Evolutionary conservation across 2,888 invertebrate genomes (phyloP), one percentile per base, ranked within the genome.

Genomic region (Scaptodrosophila latifasciaeformis): DNA sequence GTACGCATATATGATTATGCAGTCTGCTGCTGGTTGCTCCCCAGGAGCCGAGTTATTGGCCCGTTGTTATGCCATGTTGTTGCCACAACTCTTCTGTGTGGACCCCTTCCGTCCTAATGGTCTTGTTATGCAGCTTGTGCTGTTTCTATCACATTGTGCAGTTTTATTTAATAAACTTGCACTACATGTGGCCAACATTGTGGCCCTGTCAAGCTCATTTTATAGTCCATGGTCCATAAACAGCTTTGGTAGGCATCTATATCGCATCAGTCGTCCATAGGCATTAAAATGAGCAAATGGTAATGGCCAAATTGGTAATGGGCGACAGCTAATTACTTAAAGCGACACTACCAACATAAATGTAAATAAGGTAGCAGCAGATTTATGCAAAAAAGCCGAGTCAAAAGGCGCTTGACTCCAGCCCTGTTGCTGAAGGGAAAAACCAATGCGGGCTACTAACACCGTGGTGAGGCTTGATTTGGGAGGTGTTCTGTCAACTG

Each of bases 251-350:
- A 59, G 65, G 44, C n/a, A n/a, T n/a, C 40, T 42, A 15, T 30
- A 18, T 21, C 2, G 2, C 6, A 19, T 5, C 1, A 21, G 54
- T 43, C 45, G n/a, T n/a, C n/a, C n/a, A n/a, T n/a, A n/a, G 13
- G 37, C 37, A 17, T 37, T 37, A 37, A 55, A 67, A 53, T 60
- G 59, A 49, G 63, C 13, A 46, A 50, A 49, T 67, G 49, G 24
- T 34, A 29, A 35, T 44, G 30, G 51, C 29, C 30, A 27, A 27
- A 29, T 50, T 51, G 49, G 31, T 43, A 57, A 37, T 51, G 40
- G 35, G 52, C 27, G 34, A 47, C 39, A 42, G 65, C 69, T 66
- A 72, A 79, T 72, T 77, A 72, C 72, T 80, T 76, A 79, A 76
- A 65, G 58, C 65, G 68, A 54, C 54, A 43, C 29, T 54, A 50